Evolutionary conservation across 2,113 vertebrate species (phyloP).

Genomic region (Calidris pygmaea): DNA sequence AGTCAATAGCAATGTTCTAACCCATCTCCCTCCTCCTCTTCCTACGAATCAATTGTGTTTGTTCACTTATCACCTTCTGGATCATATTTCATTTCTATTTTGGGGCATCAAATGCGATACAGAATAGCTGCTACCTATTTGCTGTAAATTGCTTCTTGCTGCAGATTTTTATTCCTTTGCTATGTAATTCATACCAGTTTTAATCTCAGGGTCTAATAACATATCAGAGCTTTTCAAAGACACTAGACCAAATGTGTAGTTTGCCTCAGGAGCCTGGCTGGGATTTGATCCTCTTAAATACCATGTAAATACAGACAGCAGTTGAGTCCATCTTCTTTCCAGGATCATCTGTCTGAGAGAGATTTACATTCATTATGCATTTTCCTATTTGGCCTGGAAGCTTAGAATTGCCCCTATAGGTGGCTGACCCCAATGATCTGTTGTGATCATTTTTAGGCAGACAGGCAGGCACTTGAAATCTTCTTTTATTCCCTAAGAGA

Average conservation of each 20-base stretch:
- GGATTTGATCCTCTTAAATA: neutral
- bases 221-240: neutral
- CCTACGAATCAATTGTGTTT: constrained; percentile 28
- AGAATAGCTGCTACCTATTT: constrained; percentile 37
- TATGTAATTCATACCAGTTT: neutral
- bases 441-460: neutral
- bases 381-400: neutral
- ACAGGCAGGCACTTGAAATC: neutral
- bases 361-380: neutral
- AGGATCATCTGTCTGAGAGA: neutral
- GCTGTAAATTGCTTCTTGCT: constrained; percentile 36
- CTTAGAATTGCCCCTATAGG: neutral
- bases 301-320: neutral
- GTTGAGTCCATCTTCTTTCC: neutral
- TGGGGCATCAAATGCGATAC: constrained; percentile 1
- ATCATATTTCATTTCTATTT: constrained; percentile 63
- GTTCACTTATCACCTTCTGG: constrained; percentile 43
- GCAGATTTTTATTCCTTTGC: constrained; percentile 19
- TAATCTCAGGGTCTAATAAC: constrained; percentile 29
- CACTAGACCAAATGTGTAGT: neutral
- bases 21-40: constrained; percentile 7
- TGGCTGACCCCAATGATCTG: neutral
- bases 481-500: neutral
- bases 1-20: constrained; percentile 42
- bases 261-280: neutral